phyloP scores from a whole-genome alignment of 2,888 invertebrate species.

The Heliconius erato region DNA sequence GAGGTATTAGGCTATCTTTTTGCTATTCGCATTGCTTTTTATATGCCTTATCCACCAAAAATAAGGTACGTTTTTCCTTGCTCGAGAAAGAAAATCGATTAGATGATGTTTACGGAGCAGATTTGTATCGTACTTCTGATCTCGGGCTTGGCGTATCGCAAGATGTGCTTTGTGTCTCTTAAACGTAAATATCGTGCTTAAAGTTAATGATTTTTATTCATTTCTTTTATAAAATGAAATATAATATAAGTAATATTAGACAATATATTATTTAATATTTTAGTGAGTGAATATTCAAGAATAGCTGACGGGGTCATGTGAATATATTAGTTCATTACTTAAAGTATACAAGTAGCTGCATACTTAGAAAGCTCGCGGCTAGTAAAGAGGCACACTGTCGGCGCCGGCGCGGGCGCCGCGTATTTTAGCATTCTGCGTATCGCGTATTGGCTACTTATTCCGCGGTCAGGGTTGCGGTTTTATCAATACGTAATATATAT shows the following conservation, averaged over 20 bases:
- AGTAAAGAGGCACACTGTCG: slow-evolving; percentile 45
- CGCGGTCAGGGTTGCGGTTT: slow-evolving; percentile 56
- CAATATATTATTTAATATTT: background rate
- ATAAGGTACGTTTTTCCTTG: slow-evolving; percentile 55
- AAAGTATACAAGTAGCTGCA: slow-evolving; percentile 26
- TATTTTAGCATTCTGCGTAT: slow-evolving; percentile 69
- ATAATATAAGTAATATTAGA: too few relatives aligned
- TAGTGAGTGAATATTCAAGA: background rate
- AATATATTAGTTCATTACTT: background rate
- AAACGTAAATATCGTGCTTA: slow-evolving; percentile 36
- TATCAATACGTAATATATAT: slow-evolving; percentile 23
- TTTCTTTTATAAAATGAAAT: background rate
- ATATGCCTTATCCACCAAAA: slow-evolving; percentile 51
- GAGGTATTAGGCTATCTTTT: slow-evolving; percentile 53
- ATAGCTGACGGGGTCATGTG: background rate
- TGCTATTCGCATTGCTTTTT: background rate
- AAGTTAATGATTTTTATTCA: slow-evolving; percentile 36
- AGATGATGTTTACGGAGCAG: slow-evolving; percentile 68
- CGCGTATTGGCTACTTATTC: slow-evolving; percentile 64
- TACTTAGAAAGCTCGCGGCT: slow-evolving; percentile 48
- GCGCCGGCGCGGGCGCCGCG: slow-evolving; percentile 65
- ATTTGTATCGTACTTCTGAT: slow-evolving; percentile 74
- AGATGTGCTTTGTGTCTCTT: slow-evolving; percentile 46
- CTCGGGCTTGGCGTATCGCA: slow-evolving; percentile 58
- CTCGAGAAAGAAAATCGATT: slow-evolving; percentile 64